Evolutionary conservation across 2,888 invertebrate species (phyloP), one percentile per base, ranked within the genome.

Genomic region (Sphaerophoria taeniata): DNA sequence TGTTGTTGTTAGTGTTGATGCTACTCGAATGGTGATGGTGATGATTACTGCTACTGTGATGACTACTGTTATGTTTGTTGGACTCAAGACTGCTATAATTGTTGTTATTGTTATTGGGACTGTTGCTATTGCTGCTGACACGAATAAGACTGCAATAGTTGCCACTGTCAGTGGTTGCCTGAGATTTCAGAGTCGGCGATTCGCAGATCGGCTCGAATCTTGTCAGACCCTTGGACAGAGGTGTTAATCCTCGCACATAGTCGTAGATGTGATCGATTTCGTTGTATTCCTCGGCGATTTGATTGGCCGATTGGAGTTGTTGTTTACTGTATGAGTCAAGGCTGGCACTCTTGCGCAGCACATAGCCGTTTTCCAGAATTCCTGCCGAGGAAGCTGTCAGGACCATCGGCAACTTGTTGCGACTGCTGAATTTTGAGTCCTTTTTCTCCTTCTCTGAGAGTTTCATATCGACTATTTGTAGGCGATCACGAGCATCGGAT

Each of bases 251-350:
- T 86, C 98, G 94, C 0, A 98, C 98, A 91, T 98, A 98, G 91
- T 98, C 98, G 91, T 98, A 98, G 87, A 98, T 97, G 92, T 98
- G 97, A 93, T 98, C 98, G 88, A 98, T 98, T 92, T 98, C 98
- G 89, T 98, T 97, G 92, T 98, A 98, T 89, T 98, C 97, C 90
- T 97, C 97, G 39, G 95, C 96, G 90, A 94, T 93, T 88, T 94
- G 94, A 88, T 93, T 93, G 89, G 93, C 93, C 43, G 88, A 88
- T 11, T 74, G 84, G 6, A 87, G 87, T 87, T 90, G 92, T 83
- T 90, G 91, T 83, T 90, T 91, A 60, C 56, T 87, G 88, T 91
- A 92, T 36, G 96, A 94, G 90, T 96, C 97, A 55, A 96, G 96
- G 65, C 96, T 96, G 67, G 95, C 95, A 89, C 96, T 96, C 88